Base-by-base conservation (phyloP, 1,140 invertebrate genomes). In the Linepithema humile region DNA sequence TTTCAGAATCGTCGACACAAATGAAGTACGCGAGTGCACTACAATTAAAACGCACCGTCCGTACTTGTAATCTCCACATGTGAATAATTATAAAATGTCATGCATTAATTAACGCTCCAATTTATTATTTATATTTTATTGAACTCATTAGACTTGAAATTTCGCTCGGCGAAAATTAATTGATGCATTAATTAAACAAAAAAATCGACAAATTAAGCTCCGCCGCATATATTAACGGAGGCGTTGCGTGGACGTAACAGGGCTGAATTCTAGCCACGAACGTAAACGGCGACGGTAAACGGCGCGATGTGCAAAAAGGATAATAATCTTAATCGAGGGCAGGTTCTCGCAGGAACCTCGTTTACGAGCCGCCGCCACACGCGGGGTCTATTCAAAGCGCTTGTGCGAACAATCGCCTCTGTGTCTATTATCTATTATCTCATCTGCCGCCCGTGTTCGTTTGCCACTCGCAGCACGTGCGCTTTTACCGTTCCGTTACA, bases 401-500 rank as follows among this genome's bases (percentile, higher is more conserved):
- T 50, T 62, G 82, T 55, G 59, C 64, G 73, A 82, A 87, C 85
- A 75, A 64, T 82, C 70, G 64, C 65, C 82, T 59, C 83, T 82
- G 43, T 65, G 70, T 77, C 72, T 82, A 85, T 75, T 87, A 84
- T 87, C 83, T 67, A 67, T 85, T 82, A 80, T 85, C 69, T 65
- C 74, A 38, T 62, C 55, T 40, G 59, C 32, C 38, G 20, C 64
- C 55, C 73, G 53, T 29, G 50, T 53, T 50, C 78, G 50, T 70
- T 84, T 43, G 50, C 65, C 59, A 67, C 50, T 80, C 65, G 57
- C 10, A 43, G 59, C 73, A 85, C 85, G 85, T 65, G 73, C 32
- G 57, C 40, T 53, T 83, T 83, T 64, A 53, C 70, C 72, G 59
- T 75, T 64, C 59, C 45, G 45, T 62, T 82, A 60, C 69, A 43